Percentiles rank a stretch among this genome's conserved stretches.
Conservation (phyloP, 92 coral and sea anemone genomes). For the Porites rus region DNA sequence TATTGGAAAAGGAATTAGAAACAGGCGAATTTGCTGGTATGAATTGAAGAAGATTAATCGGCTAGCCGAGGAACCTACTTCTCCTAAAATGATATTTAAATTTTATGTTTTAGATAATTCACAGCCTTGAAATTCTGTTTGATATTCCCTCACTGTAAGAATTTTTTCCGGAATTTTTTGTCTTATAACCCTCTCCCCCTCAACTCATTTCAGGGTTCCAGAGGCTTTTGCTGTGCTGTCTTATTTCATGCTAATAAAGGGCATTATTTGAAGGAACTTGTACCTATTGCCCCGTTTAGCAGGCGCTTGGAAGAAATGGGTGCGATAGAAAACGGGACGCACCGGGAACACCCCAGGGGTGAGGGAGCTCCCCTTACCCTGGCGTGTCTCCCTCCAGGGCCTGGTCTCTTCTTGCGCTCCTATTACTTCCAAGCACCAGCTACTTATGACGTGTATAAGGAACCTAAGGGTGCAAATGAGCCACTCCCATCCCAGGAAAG, state of each 20-base stretch:
- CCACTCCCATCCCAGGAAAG: background rate
- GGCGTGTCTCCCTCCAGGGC: too few relatives aligned
- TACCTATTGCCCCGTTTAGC: background rate
- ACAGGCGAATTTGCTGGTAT: background rate
- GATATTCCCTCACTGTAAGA: too few relatives aligned
- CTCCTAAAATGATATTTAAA: background rate
- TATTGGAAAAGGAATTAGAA: background rate
- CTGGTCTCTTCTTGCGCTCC: too few relatives aligned
- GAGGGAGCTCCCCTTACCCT: too few relatives aligned
- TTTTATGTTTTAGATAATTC: background rate
- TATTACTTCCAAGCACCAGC: too few relatives aligned
- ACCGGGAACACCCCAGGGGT: too few relatives aligned
- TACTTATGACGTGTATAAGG: background rate
- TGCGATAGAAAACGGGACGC: too few relatives aligned
- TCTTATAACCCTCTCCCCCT: too few relatives aligned
- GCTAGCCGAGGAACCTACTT: background rate
- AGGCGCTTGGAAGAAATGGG: background rate
- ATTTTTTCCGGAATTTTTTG: too few relatives aligned
- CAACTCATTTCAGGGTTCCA: background rate
- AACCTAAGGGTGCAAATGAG: background rate
- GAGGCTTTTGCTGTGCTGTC: background rate
- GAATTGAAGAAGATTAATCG: background rate
- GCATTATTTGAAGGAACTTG: too few relatives aligned
- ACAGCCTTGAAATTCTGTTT: too few relatives aligned
- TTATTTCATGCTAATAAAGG: background rate